phyloP scores from a whole-genome alignment of 2,797 vertebrate genomes.

The Gymnoscopelus braueri region DNA sequence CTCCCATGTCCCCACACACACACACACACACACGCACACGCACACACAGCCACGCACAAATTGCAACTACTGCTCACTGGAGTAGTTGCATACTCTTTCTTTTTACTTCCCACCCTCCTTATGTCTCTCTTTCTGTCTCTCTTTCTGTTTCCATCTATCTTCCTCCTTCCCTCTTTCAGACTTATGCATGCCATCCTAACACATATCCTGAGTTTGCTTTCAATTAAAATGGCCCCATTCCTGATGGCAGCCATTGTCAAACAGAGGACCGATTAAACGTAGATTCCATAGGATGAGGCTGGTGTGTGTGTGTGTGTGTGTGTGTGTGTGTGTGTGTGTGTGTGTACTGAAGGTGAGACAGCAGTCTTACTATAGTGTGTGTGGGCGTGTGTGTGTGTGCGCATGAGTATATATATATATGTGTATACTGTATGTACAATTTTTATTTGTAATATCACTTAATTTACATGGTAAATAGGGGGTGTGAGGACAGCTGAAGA shows the following conservation, averaged over 20 bases:
- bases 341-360: background rate
- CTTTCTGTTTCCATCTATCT: background rate
- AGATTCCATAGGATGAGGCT: background rate
- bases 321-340: background rate
- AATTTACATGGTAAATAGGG: too few relatives aligned
- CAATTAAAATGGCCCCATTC: constrained; percentile 35
- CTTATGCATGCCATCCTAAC: background rate
- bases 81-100: background rate
- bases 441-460: too few relatives aligned
- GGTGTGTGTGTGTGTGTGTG: too few relatives aligned
- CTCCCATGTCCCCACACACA: background rate
- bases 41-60: background rate
- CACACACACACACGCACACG: background rate
- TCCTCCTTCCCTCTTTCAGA: background rate
- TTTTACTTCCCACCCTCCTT: background rate
- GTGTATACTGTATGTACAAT: background rate
- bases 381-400: background rate
- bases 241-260: constrained; percentile 19
- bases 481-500: too few relatives aligned
- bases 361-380: background rate
- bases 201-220: constrained; percentile 35
- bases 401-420: background rate
- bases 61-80: too few relatives aligned
- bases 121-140: background rate
- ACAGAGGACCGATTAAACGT: constrained; percentile 29